Conservation (phyloP, 2,797 vertebrate species). For the Lepilemur ruficaudatus region DNA sequence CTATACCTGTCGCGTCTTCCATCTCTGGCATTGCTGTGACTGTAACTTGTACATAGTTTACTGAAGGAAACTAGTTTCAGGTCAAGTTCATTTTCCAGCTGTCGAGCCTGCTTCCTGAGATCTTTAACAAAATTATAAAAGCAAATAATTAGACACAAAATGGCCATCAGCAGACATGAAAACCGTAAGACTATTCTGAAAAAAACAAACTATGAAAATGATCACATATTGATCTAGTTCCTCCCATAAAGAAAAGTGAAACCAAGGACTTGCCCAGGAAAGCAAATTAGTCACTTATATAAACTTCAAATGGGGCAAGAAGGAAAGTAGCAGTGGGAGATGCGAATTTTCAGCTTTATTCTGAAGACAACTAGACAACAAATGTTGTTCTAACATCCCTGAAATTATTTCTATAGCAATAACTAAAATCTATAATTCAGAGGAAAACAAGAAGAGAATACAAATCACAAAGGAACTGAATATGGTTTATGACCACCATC, state of each 20-base stretch:
- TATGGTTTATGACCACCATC: background rate
- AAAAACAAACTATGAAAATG: constrained; percentile 50
- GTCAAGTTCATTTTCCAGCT: constrained; percentile 98
- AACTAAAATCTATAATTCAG: constrained; percentile 1
- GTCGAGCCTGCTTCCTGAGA: constrained; percentile 97
- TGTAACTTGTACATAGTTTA: constrained; percentile 98
- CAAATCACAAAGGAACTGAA: background rate
- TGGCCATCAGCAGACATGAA: constrained; percentile 1
- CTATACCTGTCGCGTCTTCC: constrained; percentile 95
- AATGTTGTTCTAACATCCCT: background rate
- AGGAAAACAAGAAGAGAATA: constrained; percentile 15
- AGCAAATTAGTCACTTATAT: background rate
- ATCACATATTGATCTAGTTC: background rate
- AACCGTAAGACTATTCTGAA: constrained; percentile 22
- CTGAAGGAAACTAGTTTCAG: constrained; percentile 99
- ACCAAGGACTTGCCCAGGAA: background rate
- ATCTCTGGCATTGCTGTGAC: constrained; percentile 89
- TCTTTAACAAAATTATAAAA: constrained; percentile 85
- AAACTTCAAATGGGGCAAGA: background rate
- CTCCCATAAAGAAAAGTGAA: background rate
- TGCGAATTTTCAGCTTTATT: background rate
- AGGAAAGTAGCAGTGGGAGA: background rate
- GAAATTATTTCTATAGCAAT: constrained; percentile 17
- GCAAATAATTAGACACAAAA: constrained; percentile 29
- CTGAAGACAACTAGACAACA: background rate